phyloP scores from a whole-genome alignment of 2,888 invertebrate species.

The Choristoneura rosaceana region DNA sequence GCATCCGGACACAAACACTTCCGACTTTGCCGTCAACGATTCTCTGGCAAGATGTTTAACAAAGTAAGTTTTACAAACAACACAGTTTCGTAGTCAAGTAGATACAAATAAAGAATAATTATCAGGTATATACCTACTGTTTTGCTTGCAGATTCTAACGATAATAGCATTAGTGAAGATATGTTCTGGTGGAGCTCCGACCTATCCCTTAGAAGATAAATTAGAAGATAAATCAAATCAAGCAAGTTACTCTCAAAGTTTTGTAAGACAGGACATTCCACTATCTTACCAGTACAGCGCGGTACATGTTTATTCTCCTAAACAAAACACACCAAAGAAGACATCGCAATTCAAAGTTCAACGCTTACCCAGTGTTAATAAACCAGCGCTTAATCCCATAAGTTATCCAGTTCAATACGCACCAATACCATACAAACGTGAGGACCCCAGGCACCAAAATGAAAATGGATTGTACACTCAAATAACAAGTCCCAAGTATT shows the following conservation, averaged over 20 bases:
- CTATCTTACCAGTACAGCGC: conserved; percentile 52
- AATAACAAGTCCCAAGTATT: background rate
- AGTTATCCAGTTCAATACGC: conserved; percentile 53
- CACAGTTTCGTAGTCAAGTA: background rate
- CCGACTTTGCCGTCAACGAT: conserved; percentile 48
- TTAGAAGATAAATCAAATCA: conserved; percentile 41
- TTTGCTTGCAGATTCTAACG: conserved; percentile 50
- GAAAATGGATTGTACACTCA: background rate
- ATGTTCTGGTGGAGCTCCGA: conserved; percentile 41
- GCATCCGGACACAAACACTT: conserved; percentile 55
- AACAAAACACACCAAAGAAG: conserved; percentile 18
- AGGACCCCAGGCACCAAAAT: background rate
- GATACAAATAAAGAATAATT: background rate
- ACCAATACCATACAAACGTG: conserved; percentile 42
- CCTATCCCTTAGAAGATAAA: conserved; percentile 26
- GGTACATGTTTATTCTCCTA: conserved; percentile 48
- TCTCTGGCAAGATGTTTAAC: conserved; percentile 50
- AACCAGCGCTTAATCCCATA: conserved; percentile 16
- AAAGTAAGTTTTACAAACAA: conserved; percentile 52
- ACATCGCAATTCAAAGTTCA: background rate
- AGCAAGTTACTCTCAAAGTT: conserved; percentile 53
- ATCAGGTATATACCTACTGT: background rate
- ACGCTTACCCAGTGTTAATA: background rate
- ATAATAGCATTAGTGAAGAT: conserved; percentile 46
- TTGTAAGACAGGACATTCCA: conserved; percentile 53